phyloP scores from a whole-genome alignment of 2,113 vertebrate species.

The Callipepla californica region DNA sequence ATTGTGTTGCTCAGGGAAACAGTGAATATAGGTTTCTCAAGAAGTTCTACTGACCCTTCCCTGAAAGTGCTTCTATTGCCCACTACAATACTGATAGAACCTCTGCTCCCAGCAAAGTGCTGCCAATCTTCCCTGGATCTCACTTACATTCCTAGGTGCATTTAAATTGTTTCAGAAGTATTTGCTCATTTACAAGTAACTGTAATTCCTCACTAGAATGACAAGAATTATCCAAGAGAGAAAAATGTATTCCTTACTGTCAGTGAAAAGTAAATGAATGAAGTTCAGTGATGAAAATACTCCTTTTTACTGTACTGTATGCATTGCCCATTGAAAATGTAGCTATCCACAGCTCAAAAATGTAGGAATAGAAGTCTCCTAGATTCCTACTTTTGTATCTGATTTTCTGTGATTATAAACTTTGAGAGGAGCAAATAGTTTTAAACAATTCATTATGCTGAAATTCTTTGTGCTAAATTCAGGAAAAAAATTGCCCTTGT shows the following conservation, averaged over 20 bases:
- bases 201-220: neutral
- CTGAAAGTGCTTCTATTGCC: neutral
- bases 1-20: neutral
- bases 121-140: neutral
- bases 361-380: rapidly evolving
- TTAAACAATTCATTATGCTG: neutral
- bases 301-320: neutral
- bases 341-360: neutral
- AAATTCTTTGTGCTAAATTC: conserved; percentile 1
- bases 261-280: neutral
- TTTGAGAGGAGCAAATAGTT: neutral
- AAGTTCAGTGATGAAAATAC: neutral
- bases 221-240: neutral
- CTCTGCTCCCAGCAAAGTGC: neutral
- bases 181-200: neutral
- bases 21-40: neutral
- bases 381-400: neutral
- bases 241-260: neutral
- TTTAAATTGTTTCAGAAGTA: neutral
- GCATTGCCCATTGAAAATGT: neutral
- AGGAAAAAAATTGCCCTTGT: conserved; percentile 10
- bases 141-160: neutral
- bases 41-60: neutral
- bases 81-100: neutral
- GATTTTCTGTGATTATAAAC: neutral